Base-by-base conservation (phyloP, 1,140 invertebrate genomes). In the Pomacea maculata region DNA sequence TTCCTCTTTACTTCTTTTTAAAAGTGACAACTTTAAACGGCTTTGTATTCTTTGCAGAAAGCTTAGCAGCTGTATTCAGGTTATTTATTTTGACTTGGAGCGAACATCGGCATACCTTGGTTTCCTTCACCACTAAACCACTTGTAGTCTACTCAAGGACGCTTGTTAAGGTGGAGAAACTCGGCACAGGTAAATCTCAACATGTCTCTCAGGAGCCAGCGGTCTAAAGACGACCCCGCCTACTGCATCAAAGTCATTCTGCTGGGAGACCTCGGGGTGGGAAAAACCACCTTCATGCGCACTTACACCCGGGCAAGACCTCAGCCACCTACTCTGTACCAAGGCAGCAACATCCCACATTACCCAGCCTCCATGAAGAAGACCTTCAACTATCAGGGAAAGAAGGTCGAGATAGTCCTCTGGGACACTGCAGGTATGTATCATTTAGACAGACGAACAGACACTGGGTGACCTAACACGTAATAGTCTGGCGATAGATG, bases 351-450 rank as follows among this genome's bases (percentile, higher is more conserved):
- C 15, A 12, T n/a, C 68, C 19, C 15, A 19, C 19, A 8, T 25
- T n/a, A n/a, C 17, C 52, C 12, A 78, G 77, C 73, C 34, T 77
- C n/a, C 64, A 80, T 54, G 75, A 78, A 75, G n/a, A 81, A 79
- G 73, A 64, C 79, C 65, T 11, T 81, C 11, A 70, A 71, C 10
- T 72, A 73, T 63, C 17, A 52, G 10, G 84, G 77, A 14, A 80
- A 84, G 70, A 82, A 71, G 11, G 79, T 85, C 7, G 45, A 80
- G 54, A 19, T 86, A 9, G 29, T 79, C 15, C 64, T 87, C 4
- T 85, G 83, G 80, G 86, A 87, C 74, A 87, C 85, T 17, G 85
- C 83, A 77, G 85, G 85, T 85, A 73, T 52, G 82, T 75, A 21
- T 15, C 14, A 54, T 19, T 65, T 14, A 63, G 25, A 25, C 54